These are phyloP conservation scores for Lipotes vexillifer DNA, from an alignment of 2,113 vertebrate genomes.

Conservation along the genomic window DNA sequence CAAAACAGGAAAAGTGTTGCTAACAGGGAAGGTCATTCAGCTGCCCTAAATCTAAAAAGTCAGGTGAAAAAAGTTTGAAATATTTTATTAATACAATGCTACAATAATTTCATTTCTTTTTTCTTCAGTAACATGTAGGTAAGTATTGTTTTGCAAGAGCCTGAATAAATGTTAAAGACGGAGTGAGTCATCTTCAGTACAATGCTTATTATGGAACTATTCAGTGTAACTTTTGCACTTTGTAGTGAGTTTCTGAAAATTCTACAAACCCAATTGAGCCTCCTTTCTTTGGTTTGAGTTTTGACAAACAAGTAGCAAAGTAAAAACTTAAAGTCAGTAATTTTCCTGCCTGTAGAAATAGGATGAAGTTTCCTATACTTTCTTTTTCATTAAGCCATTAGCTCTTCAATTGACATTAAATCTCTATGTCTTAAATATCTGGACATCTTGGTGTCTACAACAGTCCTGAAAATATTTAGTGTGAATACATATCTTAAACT, in stretches of 20 bases:
- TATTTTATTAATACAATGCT: background rate
- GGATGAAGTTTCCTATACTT: background rate
- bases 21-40: background rate
- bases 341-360: background rate
- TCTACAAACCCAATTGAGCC: background rate
- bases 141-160: slow-evolving; percentile 40
- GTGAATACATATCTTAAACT: background rate
- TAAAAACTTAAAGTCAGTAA: background rate
- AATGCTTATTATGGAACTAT: background rate
- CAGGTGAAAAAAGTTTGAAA: background rate
- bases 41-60: background rate
- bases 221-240: slow-evolving; percentile 47
- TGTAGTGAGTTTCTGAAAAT: slow-evolving; percentile 14
- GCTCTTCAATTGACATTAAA: slow-evolving; percentile 12
- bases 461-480: background rate
- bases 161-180: slow-evolving; percentile 32
- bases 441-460: background rate
- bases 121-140: background rate
- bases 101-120: background rate
- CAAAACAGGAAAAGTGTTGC: background rate
- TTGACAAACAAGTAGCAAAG: background rate
- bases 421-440: background rate
- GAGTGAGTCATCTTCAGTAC: background rate
- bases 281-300: slow-evolving; percentile 18
- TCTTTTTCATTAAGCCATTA: slow-evolving; percentile 14